A percentile compares a stretch with the other conserved stretches of the same genome.
Evolutionary conservation across 2,113 vertebrate genomes (phyloP).

Genomic region (Clarias macrocephalus): DNA sequence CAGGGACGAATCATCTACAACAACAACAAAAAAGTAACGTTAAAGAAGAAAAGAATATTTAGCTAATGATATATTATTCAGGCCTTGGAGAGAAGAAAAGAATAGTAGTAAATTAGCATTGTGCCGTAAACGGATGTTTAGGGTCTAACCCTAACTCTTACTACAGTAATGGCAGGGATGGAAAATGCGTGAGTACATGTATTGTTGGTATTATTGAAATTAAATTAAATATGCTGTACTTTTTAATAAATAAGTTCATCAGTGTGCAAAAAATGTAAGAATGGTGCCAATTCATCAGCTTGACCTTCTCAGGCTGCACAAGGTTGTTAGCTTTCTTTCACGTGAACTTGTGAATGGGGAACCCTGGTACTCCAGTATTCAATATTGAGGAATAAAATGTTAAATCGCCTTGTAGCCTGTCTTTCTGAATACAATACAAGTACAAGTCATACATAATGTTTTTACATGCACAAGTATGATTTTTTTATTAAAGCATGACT

Average conservation of each 20-base stretch:
- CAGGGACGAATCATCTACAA: neutral
- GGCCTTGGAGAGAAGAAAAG: no score
- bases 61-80: no score
- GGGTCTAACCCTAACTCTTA: no score
- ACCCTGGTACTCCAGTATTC: neutral
- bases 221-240: no score
- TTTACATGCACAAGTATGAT: neutral
- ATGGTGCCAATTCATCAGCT: neutral
- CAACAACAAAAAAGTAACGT: no score
- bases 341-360: neutral
- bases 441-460: neutral
- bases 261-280: no score
- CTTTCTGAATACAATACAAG: neutral
- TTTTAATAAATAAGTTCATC: neutral
- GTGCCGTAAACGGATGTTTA: no score
- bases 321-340: neutral
- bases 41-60: no score
- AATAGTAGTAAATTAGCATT: no score
- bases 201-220: neutral
- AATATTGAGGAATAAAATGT: neutral
- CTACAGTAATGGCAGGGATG: neutral
- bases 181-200: neutral
- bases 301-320: neutral
- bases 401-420: no score
- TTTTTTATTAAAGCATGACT: neutral